phyloP scores from a whole-genome alignment of 2,888 invertebrate species.

The Copidosoma aretas region DNA sequence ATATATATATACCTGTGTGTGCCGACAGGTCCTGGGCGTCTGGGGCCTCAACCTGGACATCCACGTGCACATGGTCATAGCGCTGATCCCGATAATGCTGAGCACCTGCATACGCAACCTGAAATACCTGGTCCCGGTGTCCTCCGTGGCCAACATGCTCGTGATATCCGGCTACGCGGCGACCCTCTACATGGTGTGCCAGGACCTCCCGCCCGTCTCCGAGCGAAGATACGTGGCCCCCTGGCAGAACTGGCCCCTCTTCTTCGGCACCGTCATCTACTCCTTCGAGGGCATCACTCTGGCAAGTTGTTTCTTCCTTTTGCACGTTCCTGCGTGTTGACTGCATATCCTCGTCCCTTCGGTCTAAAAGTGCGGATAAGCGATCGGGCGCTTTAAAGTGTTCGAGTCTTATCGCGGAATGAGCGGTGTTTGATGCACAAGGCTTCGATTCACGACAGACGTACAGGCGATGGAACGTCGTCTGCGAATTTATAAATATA shows the following conservation, averaged over 20 bases:
- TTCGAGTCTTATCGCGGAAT: too few species aligned
- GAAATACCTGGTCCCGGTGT: conserved; percentile 79
- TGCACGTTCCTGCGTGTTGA: too few species aligned
- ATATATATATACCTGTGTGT: neutral
- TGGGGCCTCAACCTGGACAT: conserved; percentile 70
- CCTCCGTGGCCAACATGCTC: conserved; percentile 78
- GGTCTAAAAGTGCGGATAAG: too few species aligned
- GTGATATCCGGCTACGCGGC: conserved; percentile 77
- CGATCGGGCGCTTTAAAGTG: too few species aligned
- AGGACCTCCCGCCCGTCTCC: conserved; percentile 72
- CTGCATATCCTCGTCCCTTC: too few species aligned
- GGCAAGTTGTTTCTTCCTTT: conserved; percentile 65
- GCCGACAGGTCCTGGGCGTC: conserved; percentile 70
- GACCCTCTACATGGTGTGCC: conserved; percentile 78
- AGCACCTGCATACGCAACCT: conserved; percentile 79
- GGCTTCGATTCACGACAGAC: too few species aligned
- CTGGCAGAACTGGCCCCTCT: conserved; percentile 77
- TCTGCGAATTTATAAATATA: too few species aligned
- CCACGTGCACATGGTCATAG: conserved; percentile 76
- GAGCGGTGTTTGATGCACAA: too few species aligned
- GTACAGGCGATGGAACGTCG: too few species aligned
- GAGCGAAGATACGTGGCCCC: conserved; percentile 70
- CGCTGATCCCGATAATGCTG: conserved; percentile 75
- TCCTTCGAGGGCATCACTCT: conserved; percentile 96
- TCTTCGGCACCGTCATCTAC: conserved; percentile 94